Evolutionary conservation across 2,888 invertebrate species (phyloP).

Genomic region (Hanleya hanleyi): DNA sequence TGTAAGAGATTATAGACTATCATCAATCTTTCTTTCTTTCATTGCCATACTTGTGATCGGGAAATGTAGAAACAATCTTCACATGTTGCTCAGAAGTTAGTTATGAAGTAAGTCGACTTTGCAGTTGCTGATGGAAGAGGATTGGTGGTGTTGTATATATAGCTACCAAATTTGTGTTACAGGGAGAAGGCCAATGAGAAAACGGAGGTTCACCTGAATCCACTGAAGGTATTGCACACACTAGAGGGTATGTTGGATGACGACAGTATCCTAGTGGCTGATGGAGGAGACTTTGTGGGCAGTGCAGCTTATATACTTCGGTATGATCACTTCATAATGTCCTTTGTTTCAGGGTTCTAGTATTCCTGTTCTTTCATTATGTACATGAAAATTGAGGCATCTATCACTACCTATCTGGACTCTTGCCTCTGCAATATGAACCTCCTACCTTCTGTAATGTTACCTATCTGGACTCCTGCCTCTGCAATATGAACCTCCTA

Average conservation of each 20-base stretch:
- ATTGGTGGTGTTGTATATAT: constrained; percentile 79
- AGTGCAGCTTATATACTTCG: constrained; percentile 78
- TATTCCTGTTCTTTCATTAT: constrained; percentile 8
- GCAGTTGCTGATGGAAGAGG: constrained; percentile 80
- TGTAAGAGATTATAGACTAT: too few species aligned
- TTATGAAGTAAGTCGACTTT: not conserved
- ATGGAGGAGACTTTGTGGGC: constrained; percentile 79
- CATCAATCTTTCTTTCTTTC: too few species aligned
- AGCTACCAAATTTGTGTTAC: constrained; percentile 62
- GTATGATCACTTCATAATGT: constrained; percentile 50
- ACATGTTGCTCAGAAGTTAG: too few species aligned
- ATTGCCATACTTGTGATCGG: too few species aligned
- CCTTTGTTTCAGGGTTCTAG: constrained; percentile 2
- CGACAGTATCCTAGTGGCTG: constrained; percentile 77
- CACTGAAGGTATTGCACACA: constrained; percentile 75
- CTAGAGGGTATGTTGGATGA: constrained; percentile 76
- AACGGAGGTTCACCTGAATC: constrained; percentile 76
- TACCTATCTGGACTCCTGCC: too few species aligned
- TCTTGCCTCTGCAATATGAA: too few species aligned
- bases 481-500: too few species aligned
- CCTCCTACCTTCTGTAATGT: too few species aligned
- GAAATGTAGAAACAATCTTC: too few species aligned
- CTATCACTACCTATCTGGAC: not conserved
- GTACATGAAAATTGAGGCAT: not conserved
- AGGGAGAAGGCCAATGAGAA: constrained; percentile 72